Percentiles rank a stretch among this genome's conserved stretches.
Evolutionary conservation across 2,113 vertebrate species (phyloP).

Genomic region (Scartelaos histophorus): DNA sequence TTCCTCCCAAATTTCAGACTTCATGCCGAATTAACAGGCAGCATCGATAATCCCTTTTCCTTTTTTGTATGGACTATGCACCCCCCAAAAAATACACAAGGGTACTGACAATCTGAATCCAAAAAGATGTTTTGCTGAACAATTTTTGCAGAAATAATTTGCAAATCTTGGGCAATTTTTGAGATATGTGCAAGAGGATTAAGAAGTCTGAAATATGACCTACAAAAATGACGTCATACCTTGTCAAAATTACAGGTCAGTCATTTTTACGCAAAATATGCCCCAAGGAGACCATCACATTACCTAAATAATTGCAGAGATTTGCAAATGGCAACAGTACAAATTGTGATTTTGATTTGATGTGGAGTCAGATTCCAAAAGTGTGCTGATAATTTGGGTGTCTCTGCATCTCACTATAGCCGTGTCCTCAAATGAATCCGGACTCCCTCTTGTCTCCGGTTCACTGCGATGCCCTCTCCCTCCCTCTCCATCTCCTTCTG

Average conservation of each 20-base stretch:
- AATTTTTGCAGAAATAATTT: too few species aligned
- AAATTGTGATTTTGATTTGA: neutral
- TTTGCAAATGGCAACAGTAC: neutral
- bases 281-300: neutral
- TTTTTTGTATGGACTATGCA: too few species aligned
- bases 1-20: too few species aligned
- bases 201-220: neutral
- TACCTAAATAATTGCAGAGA: neutral
- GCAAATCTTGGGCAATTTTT: too few species aligned
- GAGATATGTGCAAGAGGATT: too few species aligned
- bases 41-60: too few species aligned
- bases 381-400: constrained; percentile 28
- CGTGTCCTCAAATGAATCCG: constrained; percentile 26
- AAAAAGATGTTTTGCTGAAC: too few species aligned
- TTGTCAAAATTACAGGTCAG: neutral
- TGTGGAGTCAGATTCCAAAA: neutral
- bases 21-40: too few species aligned
- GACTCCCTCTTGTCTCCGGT: constrained; percentile 1
- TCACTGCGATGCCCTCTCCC: constrained; percentile 13
- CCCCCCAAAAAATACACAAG: too few species aligned
- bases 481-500: neutral
- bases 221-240: too few species aligned
- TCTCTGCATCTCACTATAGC: constrained; percentile 35
- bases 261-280: neutral
- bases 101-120: too few species aligned